These are phyloP conservation scores for Calliphora vomitoria DNA, from an alignment of 2,888 invertebrate species.

Conservation along the genomic window DNA sequence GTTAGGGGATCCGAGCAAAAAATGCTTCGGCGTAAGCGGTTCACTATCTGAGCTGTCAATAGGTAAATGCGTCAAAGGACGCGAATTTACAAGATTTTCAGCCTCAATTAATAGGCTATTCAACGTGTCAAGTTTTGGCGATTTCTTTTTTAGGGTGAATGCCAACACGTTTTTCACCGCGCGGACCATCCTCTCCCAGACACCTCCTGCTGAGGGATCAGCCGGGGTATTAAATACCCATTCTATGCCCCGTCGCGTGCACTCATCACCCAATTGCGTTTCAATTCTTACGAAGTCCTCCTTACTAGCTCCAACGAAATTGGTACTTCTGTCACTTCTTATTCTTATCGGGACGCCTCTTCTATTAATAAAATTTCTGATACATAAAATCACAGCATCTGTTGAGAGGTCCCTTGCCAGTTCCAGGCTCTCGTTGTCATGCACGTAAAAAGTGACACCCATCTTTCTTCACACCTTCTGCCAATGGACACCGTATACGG, in stretches of 20 bases:
- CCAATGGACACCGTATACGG: conserved; percentile 43
- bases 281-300: conserved; percentile 12
- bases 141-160: background rate
- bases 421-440: conserved; percentile 36
- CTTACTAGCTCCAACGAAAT: conserved; percentile 50
- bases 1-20: conserved; percentile 7
- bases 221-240: conserved; percentile 50
- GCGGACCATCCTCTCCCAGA: background rate
- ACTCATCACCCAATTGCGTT: background rate
- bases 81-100: conserved; percentile 6
- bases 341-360: conserved; percentile 65
- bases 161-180: background rate
- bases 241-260: background rate
- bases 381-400: conserved; percentile 61
- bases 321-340: conserved; percentile 67
- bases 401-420: conserved; percentile 31
- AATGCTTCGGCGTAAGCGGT: conserved; percentile 29
- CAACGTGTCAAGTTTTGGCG: background rate
- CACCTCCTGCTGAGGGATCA: conserved; percentile 41
- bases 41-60: conserved; percentile 19
- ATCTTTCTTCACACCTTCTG: conserved; percentile 35
- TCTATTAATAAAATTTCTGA: conserved; percentile 67
- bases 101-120: background rate
- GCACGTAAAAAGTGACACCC: conserved; percentile 49
- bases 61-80: conserved; percentile 21